Conservation (phyloP, 2,113 vertebrate genomes). For the Rattus rattus region DNA sequence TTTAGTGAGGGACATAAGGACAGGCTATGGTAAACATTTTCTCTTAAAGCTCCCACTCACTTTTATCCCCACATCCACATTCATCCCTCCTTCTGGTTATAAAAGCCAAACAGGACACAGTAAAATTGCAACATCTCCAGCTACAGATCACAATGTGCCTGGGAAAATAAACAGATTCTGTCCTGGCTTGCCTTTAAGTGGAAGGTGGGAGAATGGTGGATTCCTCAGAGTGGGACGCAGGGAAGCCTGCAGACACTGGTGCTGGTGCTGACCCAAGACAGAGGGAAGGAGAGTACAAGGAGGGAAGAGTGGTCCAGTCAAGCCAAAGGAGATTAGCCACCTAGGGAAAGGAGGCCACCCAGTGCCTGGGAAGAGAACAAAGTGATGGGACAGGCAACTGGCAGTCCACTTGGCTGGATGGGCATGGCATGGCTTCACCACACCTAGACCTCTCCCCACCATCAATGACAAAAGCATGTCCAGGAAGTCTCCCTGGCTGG, state of each 20-base stretch:
- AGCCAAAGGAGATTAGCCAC: too few species aligned
- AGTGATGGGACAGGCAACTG: slow-evolving; percentile 81
- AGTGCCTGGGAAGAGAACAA: slow-evolving; percentile 56
- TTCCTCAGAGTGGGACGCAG: too few species aligned
- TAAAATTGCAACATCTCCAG: background rate
- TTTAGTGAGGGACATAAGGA: slow-evolving; percentile 24
- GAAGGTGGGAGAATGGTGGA: too few species aligned
- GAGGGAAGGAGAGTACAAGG: too few species aligned
- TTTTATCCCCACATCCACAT: background rate
- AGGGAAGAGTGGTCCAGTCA: too few species aligned
- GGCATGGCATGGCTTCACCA: slow-evolving; percentile 80
- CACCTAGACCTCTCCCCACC: slow-evolving; percentile 91
- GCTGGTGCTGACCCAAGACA: too few species aligned
- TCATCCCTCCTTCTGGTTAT: background rate
- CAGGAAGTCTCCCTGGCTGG: background rate
- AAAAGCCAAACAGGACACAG: slow-evolving; percentile 27
- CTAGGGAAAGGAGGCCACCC: too few species aligned
- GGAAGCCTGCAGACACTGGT: too few species aligned
- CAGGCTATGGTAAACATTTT: background rate
- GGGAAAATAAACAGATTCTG: background rate
- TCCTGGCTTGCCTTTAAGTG: background rate
- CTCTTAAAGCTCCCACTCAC: background rate
- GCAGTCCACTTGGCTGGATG: slow-evolving; percentile 93
- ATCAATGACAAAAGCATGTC: slow-evolving; percentile 81
- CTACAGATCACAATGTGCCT: background rate